Conservation (phyloP, 2,797 vertebrate genomes). For the Gambelia wislizenii region DNA sequence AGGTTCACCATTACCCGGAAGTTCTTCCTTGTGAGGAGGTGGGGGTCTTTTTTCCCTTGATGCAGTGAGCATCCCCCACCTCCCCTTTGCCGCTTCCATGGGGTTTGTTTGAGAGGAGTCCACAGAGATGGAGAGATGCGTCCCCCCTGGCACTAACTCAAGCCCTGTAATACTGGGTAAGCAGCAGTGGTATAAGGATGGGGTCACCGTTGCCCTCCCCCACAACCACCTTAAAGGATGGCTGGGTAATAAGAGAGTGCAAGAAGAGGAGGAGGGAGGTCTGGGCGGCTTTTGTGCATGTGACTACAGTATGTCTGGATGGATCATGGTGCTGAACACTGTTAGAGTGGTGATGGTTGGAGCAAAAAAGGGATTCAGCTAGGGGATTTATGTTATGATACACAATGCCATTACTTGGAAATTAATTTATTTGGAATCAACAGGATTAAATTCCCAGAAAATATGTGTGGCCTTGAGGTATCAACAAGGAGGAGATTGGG, state of each 20-base stretch:
- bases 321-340: constrained; percentile 3
- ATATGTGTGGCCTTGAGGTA: background rate
- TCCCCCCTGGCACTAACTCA: background rate
- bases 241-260: constrained; percentile 10
- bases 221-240: background rate
- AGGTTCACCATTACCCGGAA: constrained; percentile 46
- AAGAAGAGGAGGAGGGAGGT: constrained; percentile 15
- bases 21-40: constrained; percentile 39
- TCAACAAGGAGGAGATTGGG: background rate
- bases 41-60: constrained; percentile 33
- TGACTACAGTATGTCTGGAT: constrained; percentile 36
- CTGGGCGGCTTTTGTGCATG: constrained; percentile 40
- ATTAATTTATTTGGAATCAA: background rate
- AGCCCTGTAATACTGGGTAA: constrained; percentile 24
- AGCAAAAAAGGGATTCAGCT: constrained; percentile 22
- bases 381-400: background rate
- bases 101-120: constrained; percentile 10
- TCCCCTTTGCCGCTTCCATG: constrained; percentile 9
- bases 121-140: constrained; percentile 18
- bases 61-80: constrained; percentile 37
- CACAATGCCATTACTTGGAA: background rate
- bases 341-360: background rate
- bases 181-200: background rate
- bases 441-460: background rate
- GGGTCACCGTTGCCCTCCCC: background rate